phyloP scores from a whole-genome alignment of 1,140 invertebrate species.

The Tetranychus cinnabarinus region DNA sequence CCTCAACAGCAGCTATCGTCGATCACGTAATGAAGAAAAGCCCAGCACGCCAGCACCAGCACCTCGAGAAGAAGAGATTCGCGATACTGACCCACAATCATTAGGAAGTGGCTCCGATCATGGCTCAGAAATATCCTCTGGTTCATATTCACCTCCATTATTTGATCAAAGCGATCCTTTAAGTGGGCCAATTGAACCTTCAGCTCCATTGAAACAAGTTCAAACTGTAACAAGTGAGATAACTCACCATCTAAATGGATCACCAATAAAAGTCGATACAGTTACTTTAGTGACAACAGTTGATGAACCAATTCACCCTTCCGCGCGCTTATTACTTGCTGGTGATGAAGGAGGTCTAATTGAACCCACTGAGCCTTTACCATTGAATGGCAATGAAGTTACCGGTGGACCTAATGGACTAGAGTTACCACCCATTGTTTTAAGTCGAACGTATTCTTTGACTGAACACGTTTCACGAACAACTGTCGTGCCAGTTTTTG shows the following conservation, averaged over 20 bases:
- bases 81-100: background rate
- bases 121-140: background rate
- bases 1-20: background rate
- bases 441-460: constrained; percentile 16
- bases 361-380: constrained; percentile 3
- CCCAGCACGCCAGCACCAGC: background rate
- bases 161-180: background rate
- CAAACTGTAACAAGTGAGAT: constrained; percentile 14
- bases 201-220: constrained; percentile 11
- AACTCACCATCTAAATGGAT: constrained; percentile 11
- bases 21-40: background rate
- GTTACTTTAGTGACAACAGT: constrained; percentile 32
- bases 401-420: constrained; percentile 1
- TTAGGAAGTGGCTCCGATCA: background rate
- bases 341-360: constrained; percentile 1
- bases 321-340: constrained; percentile 22
- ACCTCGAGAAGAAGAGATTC: background rate
- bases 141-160: background rate
- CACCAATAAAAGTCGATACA: constrained; percentile 12
- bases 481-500: constrained; percentile 15
- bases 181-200: constrained; percentile 9
- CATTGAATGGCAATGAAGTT: constrained; percentile 5
- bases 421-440: constrained; percentile 11
- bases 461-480: constrained; percentile 13
- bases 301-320: constrained; percentile 60